Percentiles rank a stretch among this genome's conserved stretches.
Evolutionary conservation across 2,113 vertebrate genomes (phyloP).

Genomic region (Cisticola juncidis): DNA sequence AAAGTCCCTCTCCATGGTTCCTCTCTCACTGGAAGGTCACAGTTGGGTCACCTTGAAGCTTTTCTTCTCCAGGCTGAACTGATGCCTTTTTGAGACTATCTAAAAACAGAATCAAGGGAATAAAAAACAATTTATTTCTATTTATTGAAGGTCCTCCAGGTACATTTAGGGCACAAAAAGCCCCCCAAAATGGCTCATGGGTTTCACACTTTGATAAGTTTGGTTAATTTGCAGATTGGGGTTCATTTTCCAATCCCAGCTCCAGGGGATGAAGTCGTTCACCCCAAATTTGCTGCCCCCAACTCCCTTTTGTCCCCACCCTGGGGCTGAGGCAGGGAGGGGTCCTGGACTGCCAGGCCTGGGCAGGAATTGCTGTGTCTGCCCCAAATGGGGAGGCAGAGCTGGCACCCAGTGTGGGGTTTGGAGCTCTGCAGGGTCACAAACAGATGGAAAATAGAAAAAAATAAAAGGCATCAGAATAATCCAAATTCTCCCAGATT

Average conservation of each 20-base stretch:
- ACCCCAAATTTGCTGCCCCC: not conserved
- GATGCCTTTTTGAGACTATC: not conserved
- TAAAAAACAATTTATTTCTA: not conserved
- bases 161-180: not conserved
- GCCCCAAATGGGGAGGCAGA: not conserved
- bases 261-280: not conserved
- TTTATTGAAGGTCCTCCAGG: not conserved
- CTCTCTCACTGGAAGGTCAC: not conserved
- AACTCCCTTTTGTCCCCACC: not conserved
- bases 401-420: fast-evolving
- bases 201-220: not conserved
- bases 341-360: not conserved
- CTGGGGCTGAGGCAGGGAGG: not conserved
- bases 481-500: not conserved
- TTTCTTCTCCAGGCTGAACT: not conserved
- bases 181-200: not conserved
- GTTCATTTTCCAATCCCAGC: not conserved
- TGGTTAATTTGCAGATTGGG: not conserved
- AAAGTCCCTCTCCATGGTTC: not conserved
- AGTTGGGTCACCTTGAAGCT: fast-evolving
- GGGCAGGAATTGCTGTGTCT: not conserved
- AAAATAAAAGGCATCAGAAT: not conserved
- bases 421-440: not conserved
- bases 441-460: fast-evolving
- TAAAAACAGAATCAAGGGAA: not conserved